Evolutionary conservation across 2,888 invertebrate species (phyloP), one percentile per base, ranked within the genome.

Genomic region (Druceiella hillmani): DNA sequence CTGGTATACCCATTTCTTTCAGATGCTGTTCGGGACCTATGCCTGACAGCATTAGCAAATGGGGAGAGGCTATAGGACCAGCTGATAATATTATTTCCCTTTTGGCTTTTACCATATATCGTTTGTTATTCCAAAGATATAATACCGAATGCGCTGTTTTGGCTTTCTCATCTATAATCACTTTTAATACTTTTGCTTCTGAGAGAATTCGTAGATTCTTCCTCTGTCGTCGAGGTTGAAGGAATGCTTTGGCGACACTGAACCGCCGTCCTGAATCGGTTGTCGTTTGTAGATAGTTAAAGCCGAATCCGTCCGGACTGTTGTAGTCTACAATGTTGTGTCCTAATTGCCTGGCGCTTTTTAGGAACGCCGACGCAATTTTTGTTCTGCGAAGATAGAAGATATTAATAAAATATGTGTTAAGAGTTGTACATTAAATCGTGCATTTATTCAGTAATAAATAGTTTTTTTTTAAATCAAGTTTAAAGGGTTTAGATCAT

Each of bases 41-140:
- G 2, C 81, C 81, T 1, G 79, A 78, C 2, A 81, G 58, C 78
- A 81, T 78, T 11, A 81, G 51, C 7, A 91, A 56, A 58, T 91
- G 87, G 0, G 90, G 85, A 1, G 87, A 81, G 59, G 85, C 86
- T 45, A 91, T 79, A 0, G 87, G 78, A 1, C 90, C 87, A 2
- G 83, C 84, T 5, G 82, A 79, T 4, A 78, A 49, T 28, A 79
- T 66, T 0, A 78, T 74, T 56, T 79, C 79, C 47, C 74, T 77
- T 1, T 56, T 62, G 0, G 81, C 83, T 10, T 54, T 58, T 1
- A 75, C 73, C 4, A 52, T 53, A 37, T 55, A 56, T 13, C 40
- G 45, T n/a, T 55, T 51, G 3, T 61, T 61, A n/a, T 70, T 61
- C 33, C 75, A 69, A 1, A 69, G 54, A 38, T 75, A 76, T 44